These are phyloP conservation scores for Mionectes macconnelli DNA, from an alignment of 2,113 vertebrate species.

Conservation along the genomic window DNA sequence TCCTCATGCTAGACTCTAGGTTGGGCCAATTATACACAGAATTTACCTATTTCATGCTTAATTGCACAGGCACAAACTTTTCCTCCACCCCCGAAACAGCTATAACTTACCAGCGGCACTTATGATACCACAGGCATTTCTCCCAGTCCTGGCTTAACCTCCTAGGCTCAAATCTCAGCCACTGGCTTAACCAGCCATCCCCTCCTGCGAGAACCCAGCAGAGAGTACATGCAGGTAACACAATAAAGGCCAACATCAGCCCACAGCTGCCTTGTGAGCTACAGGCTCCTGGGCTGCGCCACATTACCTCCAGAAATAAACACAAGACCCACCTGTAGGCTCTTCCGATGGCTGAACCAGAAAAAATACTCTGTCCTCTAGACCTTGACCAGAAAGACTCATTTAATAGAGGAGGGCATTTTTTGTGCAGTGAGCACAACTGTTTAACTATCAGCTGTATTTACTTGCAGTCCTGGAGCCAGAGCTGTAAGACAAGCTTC, in stretches of 20 bases:
- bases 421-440: not conserved
- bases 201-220: not conserved
- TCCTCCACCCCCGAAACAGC: not conserved
- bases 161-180: not conserved
- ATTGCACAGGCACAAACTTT: constrained; percentile 43
- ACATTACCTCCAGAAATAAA: not conserved
- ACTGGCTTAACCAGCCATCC: not conserved
- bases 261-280: not conserved
- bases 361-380: not conserved
- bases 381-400: not conserved
- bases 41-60: constrained; percentile 63
- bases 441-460: not conserved
- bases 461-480: not conserved
- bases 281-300: not conserved
- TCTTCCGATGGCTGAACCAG: not conserved
- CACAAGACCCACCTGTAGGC: not conserved
- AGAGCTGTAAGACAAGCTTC: not conserved
- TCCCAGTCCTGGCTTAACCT: not conserved
- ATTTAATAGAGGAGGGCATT: not conserved
- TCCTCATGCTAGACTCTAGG: not conserved
- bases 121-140: not conserved
- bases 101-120: not conserved
- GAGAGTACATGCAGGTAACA: not conserved
- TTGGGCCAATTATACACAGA: constrained; percentile 45
- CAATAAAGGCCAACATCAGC: fast-evolving